Evolutionary conservation across 2,888 invertebrate genomes (phyloP).

Genomic region (Aspidiotus rigidus): DNA sequence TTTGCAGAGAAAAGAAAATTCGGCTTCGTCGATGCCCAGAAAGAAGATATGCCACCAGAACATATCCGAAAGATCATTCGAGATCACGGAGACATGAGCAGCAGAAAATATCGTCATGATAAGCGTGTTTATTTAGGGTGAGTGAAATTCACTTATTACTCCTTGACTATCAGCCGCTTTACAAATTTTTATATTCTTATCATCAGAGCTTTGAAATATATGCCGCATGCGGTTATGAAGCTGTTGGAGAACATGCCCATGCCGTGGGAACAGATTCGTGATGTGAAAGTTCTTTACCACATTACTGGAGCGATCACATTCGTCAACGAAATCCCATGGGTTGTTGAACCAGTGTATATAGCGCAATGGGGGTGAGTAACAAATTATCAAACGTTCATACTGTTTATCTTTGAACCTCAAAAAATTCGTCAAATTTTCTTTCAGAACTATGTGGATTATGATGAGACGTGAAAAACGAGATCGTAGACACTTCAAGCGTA

Average conservation of each 20-base stretch:
- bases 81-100: constrained; percentile 99
- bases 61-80: constrained; percentile 97
- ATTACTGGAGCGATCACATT: constrained; percentile 99
- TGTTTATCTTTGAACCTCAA: background rate
- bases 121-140: constrained; percentile 93
- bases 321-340: constrained; percentile 99
- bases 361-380: constrained; percentile 89
- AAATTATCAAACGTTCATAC: background rate
- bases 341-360: constrained; percentile 96
- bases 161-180: background rate
- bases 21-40: constrained; percentile 97
- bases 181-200: constrained; percentile 38
- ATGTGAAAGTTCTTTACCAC: constrained; percentile 94
- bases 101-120: constrained; percentile 95
- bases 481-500: constrained; percentile 95
- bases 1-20: constrained; percentile 98
- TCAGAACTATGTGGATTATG: constrained; percentile 99
- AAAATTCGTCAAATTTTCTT: constrained; percentile 5
- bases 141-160: background rate
- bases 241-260: constrained; percentile 99
- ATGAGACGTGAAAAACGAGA: constrained; percentile 98
- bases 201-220: constrained; percentile 85
- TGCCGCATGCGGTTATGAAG: constrained; percentile 99
- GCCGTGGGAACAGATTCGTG: constrained; percentile 99
- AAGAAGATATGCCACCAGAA: constrained; percentile 99